These are phyloP conservation scores for Silurus asotus DNA, from an alignment of 2,113 vertebrate genomes.

Conservation along the genomic window DNA sequence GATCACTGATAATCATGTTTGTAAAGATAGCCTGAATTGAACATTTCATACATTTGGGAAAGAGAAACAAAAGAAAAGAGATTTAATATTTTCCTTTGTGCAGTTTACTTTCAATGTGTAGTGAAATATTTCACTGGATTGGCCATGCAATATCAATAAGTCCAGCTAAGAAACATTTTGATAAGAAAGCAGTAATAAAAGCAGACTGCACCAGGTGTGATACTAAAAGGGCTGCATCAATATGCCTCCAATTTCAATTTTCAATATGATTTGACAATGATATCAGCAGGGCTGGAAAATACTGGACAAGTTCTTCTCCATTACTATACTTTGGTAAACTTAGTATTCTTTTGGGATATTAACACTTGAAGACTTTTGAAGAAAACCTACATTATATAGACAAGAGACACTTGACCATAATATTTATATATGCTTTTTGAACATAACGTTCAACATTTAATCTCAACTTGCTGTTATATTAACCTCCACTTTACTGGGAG, in stretches of 20 bases:
- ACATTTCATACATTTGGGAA: neutral
- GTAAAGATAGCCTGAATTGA: neutral
- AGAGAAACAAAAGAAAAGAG: neutral
- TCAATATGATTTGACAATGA: neutral
- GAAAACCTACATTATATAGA: too few relatives aligned
- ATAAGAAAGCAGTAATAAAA: neutral
- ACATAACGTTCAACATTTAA: too few relatives aligned
- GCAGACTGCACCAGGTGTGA: neutral
- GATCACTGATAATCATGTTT: slow-evolving; percentile 16
- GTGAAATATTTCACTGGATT: slow-evolving; percentile 11
- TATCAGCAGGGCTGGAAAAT: neutral
- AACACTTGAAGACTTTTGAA: too few relatives aligned
- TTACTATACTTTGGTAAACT: neutral
- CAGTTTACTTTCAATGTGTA: neutral
- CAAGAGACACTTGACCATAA: too few relatives aligned
- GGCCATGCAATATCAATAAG: neutral
- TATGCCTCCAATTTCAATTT: neutral
- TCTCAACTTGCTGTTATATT: too few relatives aligned
- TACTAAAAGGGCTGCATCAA: neutral
- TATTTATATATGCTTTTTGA: too few relatives aligned
- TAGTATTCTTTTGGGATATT: neutral
- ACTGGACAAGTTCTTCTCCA: neutral
- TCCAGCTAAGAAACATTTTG: neutral
- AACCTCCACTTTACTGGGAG: too few relatives aligned
- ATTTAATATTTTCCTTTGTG: neutral